Evolutionary conservation across 92 coral and sea anemone genomes (phyloP).

Genomic region (Pocillopora grandis): DNA sequence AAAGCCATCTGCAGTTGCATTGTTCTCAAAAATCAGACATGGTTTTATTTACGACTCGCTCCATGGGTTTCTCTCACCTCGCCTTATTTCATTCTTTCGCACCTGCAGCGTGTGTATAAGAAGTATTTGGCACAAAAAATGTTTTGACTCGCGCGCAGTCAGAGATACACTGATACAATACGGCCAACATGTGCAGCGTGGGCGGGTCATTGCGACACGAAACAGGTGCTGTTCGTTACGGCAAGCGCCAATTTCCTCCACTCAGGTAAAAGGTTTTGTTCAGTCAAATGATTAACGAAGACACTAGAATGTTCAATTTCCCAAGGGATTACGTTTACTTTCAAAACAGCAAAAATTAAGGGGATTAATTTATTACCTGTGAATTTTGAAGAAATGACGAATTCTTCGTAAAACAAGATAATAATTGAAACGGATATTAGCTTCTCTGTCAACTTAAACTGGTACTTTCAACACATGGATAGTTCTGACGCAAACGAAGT

Average conservation of each 20-base stretch:
- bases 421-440: background rate
- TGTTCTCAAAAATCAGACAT: too few relatives aligned
- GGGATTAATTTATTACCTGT: background rate
- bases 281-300: background rate
- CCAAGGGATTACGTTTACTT: background rate
- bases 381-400: background rate
- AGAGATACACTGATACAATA: background rate
- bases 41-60: too few relatives aligned
- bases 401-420: background rate
- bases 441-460: background rate
- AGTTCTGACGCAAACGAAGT: background rate
- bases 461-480: background rate
- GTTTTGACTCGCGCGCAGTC: background rate
- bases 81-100: too few relatives aligned
- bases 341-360: background rate
- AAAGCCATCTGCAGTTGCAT: too few relatives aligned
- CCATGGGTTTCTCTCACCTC: too few relatives aligned
- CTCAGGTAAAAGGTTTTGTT: background rate
- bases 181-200: constrained; percentile 22
- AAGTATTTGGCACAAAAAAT: background rate
- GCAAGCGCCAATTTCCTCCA: background rate
- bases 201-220: constrained; percentile 12
- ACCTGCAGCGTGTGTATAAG: background rate
- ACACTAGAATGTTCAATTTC: background rate
- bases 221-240: constrained; percentile 16